A percentile compares a stretch with the other conserved stretches of the same genome.
Evolutionary conservation across 2,888 invertebrate genomes (phyloP).

Genomic region (Callyntrura guangdongensis): DNA sequence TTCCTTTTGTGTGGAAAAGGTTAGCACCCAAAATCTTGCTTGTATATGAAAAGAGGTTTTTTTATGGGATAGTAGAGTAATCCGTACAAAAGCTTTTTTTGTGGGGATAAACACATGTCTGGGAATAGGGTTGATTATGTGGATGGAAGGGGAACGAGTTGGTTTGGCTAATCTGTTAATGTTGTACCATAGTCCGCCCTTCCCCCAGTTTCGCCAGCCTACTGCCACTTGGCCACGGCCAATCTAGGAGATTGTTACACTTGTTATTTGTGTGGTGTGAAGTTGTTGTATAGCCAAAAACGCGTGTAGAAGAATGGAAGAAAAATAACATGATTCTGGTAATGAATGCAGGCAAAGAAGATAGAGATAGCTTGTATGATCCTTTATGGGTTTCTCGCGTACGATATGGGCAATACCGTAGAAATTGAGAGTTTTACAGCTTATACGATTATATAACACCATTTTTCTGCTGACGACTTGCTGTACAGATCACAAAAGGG

Average conservation of each 20-base stretch:
- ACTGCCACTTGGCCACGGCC: constrained; percentile 76
- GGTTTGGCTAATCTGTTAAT: constrained; percentile 63
- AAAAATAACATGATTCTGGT: background rate
- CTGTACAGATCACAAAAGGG: constrained; percentile 19
- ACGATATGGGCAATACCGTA: background rate
- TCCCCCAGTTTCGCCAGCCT: constrained; percentile 74
- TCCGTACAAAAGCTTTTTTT: background rate
- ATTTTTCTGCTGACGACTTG: constrained; percentile 1
- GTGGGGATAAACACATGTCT: background rate
- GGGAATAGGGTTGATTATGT: background rate
- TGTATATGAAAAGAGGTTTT: background rate
- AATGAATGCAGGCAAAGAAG: background rate
- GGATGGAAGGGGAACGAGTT: constrained; percentile 8
- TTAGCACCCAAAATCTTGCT: constrained; percentile 14
- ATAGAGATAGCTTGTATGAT: background rate
- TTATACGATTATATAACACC: background rate
- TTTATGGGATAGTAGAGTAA: background rate
- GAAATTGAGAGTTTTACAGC: background rate
- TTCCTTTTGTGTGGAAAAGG: background rate
- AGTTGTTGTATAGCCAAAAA: constrained; percentile 29
- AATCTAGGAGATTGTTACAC: constrained; percentile 77
- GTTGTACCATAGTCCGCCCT: constrained; percentile 75
- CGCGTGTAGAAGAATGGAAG: background rate
- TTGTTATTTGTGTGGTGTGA: constrained; percentile 49
- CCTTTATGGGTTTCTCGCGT: background rate